These are phyloP conservation scores for Tapirus terrestris DNA, from an alignment of 2,113 vertebrate species.

Conservation along the genomic window DNA sequence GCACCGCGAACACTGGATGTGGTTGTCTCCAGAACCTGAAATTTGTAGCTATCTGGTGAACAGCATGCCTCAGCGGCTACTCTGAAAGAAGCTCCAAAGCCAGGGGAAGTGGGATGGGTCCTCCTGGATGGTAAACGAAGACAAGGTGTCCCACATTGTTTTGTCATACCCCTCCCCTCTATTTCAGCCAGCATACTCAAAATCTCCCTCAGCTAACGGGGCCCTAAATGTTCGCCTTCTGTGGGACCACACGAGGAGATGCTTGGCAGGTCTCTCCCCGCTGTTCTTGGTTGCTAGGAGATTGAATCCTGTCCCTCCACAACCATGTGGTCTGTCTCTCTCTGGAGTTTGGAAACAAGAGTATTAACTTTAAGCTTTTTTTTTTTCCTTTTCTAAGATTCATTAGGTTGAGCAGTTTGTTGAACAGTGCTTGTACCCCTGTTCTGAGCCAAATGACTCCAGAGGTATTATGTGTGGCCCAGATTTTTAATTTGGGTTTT, in stretches of 20 bases:
- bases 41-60: background rate
- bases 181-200: rapidly evolving
- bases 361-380: background rate
- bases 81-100: background rate
- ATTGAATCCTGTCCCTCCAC: background rate
- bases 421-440: background rate
- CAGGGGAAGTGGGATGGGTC: background rate
- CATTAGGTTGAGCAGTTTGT: background rate
- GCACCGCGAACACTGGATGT: background rate
- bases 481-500: constrained; percentile 34
- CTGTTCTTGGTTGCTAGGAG: background rate
- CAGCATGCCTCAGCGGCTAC: background rate
- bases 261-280: background rate
- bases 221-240: background rate
- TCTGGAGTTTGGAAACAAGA: background rate
- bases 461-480: background rate
- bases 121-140: background rate
- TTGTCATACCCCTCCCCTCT: background rate
- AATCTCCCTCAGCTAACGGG: background rate
- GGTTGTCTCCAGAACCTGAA: background rate
- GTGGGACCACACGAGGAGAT: background rate
- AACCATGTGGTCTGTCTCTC: background rate
- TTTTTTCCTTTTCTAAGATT: background rate
- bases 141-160: rapidly evolving
- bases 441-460: background rate